Evolutionary conservation across 2,797 vertebrate species (phyloP), one percentile per base, ranked within the genome.

Genomic region (Luscinia megarhynchos): DNA sequence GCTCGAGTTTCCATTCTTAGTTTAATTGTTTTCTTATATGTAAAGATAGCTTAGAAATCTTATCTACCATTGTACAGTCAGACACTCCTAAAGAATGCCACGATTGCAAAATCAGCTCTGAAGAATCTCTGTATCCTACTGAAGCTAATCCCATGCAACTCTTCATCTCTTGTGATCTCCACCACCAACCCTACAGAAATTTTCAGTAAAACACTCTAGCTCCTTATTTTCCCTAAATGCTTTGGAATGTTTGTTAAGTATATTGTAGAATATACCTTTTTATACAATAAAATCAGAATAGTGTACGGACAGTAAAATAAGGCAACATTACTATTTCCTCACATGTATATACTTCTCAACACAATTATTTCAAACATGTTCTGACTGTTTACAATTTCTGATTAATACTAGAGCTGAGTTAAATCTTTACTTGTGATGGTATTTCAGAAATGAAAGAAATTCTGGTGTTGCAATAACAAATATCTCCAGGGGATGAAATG

Each of bases 391-490:
- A 75, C 50, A 58, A 54, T 61, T 84, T 90, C 34, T 68, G 48
- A 51, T 83, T 63, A 51, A 19, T 32, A 50, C 12, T 32, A 43
- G 12, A 70, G 41, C 26, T 38, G 93, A 78, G 64, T 36, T 63
- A 57, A 78, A 41, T 58, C 74, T 66, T 87, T 74, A 69, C 46
- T 74, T 67, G 30, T 45, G 50, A 46, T 30, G 43, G 48, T 54
- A 90, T 83, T 92, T 89, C 63, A 89, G 53, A 74, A 92, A 89
- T 8, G 29, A 80, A 43, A 89, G 30, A 48, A 88, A 89, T 76
- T 57, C 54, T 46, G 38, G 3, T 32, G 40, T 19, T 77, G 61
- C 21, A 88, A 66, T 55, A 93, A 76, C 55, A 62, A 75, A 72
- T 11, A 76, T 5, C n/a, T 76, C 38, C 45, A 48, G 59, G 29